Evolutionary conservation across 2,888 invertebrate genomes (phyloP).

Genomic region (Rhodophaea formosa): DNA sequence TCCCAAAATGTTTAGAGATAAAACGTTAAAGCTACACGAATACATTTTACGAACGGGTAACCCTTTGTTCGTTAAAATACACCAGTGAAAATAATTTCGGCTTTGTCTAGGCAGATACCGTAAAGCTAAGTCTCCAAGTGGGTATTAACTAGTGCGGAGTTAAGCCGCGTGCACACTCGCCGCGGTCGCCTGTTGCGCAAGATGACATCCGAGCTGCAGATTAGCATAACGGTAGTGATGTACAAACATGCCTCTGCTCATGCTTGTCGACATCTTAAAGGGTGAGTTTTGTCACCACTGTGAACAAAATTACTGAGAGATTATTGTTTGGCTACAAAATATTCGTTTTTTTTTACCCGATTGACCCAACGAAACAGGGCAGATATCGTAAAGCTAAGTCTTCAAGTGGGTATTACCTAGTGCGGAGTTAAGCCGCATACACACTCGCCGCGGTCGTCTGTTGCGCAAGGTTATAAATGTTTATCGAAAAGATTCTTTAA

Average conservation of each 20-base stretch:
- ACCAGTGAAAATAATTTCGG: conserved; percentile 12
- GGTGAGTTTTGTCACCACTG: background rate
- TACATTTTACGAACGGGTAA: conserved; percentile 9
- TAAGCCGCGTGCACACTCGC: conserved; percentile 64
- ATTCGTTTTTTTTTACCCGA: too few relatives aligned
- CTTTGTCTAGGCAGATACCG: conserved; percentile 40
- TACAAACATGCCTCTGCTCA: conserved; percentile 17
- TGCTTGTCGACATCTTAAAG: conserved; percentile 17
- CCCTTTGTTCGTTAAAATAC: conserved; percentile 19
- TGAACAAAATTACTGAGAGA: background rate
- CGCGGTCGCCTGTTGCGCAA: conserved; percentile 76
- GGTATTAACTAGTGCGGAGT: conserved; percentile 57
- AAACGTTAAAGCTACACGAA: conserved; percentile 5
- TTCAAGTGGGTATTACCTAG: conserved; percentile 57
- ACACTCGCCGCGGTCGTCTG: conserved; percentile 67
- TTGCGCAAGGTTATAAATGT: too few relatives aligned
- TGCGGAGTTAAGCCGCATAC: conserved; percentile 61
- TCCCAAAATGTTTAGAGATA: background rate
- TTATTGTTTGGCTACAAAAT: too few relatives aligned
- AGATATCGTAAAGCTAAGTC: conserved; percentile 43
- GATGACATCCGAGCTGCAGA: conserved; percentile 73
- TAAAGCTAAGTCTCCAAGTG: conserved; percentile 50
- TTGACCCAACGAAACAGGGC: too few relatives aligned
- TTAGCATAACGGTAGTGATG: conserved; percentile 71
- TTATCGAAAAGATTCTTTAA: too few relatives aligned